These are phyloP conservation scores for Arge pagana DNA, from an alignment of 2,888 invertebrate genomes.

Conservation along the genomic window DNA sequence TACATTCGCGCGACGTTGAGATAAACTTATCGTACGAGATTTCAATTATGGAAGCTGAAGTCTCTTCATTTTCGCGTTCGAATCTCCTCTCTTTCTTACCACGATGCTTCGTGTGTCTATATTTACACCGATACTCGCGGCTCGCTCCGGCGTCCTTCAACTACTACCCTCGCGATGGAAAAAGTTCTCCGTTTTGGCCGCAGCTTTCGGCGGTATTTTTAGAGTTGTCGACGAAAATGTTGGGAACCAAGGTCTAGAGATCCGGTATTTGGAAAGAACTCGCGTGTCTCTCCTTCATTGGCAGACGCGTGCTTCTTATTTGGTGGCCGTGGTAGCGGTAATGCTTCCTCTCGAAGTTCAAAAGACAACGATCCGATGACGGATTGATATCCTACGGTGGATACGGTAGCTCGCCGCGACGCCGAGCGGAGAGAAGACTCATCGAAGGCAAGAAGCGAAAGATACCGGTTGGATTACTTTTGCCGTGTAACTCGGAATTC, in stretches of 20 bases:
- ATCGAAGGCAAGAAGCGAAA: conserved; percentile 2
- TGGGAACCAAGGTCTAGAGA: background rate
- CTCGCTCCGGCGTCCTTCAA: conserved; percentile 4
- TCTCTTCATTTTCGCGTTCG: too few relatives aligned
- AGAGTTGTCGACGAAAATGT: background rate
- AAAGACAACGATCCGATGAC: conserved; percentile 10
- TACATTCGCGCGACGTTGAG: too few relatives aligned
- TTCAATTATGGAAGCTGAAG: too few relatives aligned
- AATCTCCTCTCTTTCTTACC: conserved; percentile 11
- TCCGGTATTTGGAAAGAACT: background rate
- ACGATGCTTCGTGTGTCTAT: conserved; percentile 8
- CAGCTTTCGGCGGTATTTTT: conserved; percentile 8
- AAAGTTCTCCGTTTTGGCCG: background rate
- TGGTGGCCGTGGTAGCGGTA: conserved; percentile 15
- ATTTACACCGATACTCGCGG: conserved; percentile 18
- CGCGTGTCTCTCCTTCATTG: too few relatives aligned
- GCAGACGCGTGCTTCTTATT: too few relatives aligned
- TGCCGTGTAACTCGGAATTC: too few relatives aligned
- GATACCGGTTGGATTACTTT: too few relatives aligned
- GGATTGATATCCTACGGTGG: conserved; percentile 7
- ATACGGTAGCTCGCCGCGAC: background rate
- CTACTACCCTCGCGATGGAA: background rate
- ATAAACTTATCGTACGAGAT: too few relatives aligned
- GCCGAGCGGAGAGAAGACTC: too few relatives aligned
- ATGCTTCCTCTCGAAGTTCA: conserved; percentile 12